phyloP scores from a whole-genome alignment of 2,113 vertebrate species.

The Lophochroa leadbeateri region DNA sequence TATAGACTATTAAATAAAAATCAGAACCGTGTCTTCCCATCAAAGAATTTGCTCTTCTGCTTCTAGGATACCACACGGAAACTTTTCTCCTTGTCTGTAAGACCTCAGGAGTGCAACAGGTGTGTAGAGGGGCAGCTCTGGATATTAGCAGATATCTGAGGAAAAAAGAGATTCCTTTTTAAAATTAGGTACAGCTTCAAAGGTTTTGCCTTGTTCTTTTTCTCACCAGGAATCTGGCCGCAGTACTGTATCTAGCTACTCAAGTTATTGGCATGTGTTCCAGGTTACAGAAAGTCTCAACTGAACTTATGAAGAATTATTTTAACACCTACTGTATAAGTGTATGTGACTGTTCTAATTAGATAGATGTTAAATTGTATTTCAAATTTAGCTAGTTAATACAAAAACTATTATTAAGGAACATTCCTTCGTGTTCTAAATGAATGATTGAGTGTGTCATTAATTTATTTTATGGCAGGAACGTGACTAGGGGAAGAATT shows the following conservation, averaged over 20 bases:
- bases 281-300: not conserved
- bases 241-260: not conserved
- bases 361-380: conserved; percentile 23
- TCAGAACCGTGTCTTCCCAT: not conserved
- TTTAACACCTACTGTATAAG: not conserved
- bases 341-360: not conserved
- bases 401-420: conserved; percentile 41
- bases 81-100: not conserved
- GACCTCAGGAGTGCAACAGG: not conserved
- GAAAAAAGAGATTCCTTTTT: not conserved
- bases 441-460: conserved; percentile 51
- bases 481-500: conserved; percentile 53
- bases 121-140: not conserved
- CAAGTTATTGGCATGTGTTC: not conserved
- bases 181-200: not conserved
- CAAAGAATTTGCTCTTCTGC: not conserved
- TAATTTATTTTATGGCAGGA: conserved; percentile 55
- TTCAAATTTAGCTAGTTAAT: conserved; percentile 42
- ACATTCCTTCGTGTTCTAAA: conserved; percentile 19
- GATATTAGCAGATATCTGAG: not conserved
- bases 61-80: not conserved
- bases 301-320: not conserved
- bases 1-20: not conserved
- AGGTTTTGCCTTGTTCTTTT: not conserved
- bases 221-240: not conserved